Evolutionary conservation across 2,113 vertebrate species (phyloP), one percentile per base, ranked within the genome.

Genomic region (Podilymbus podiceps): DNA sequence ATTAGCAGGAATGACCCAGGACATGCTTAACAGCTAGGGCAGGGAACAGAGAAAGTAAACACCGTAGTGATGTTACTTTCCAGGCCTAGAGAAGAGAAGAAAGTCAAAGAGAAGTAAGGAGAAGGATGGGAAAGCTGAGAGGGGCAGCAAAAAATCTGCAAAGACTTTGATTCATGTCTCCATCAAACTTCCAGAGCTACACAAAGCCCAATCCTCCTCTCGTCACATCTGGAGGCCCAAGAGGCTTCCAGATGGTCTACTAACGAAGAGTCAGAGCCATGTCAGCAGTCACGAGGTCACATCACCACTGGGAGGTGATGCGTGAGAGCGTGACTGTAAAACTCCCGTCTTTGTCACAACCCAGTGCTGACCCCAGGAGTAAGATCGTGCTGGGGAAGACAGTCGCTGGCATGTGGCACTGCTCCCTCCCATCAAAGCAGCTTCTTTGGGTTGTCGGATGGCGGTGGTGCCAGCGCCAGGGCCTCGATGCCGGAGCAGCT

Each of bases 231-330:
- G 49, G 68, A 82, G 33, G 27, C 52, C 76, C 8, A 13, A 92
- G 78, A 90, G 56, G 49, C 60, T 85, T 84, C 79, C 88, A 90
- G 81, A 92, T 84, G 82, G 75, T 59, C 16, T 15, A 75, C 59
- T 81, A 93, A 81, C 56, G 46, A 77, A 85, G 71, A 89, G 6
- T 60, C 42, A 75, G 46, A 72, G 53, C 72, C 55, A 52, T 3
- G 20, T 75, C 68, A 92, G 58, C 69, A 62, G 30, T 23, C 53
- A n/a, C 27, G 18, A 88, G 64, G 73, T 93, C 90, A 85, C 80
- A 63, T 50, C 91, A 81, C 64, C 1, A 12, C 46, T 82, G 76
- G 58, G 85, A 93, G 55, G 31, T 77, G 79, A 85, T 19, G 23
- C 2, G 0, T 76, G 87, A 86, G 27, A 75, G 53, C 1, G 1